Percentiles rank a stretch among this genome's conserved stretches.
phyloP scores from a whole-genome alignment of 2,797 vertebrate genomes.

The Characodon lateralis region DNA sequence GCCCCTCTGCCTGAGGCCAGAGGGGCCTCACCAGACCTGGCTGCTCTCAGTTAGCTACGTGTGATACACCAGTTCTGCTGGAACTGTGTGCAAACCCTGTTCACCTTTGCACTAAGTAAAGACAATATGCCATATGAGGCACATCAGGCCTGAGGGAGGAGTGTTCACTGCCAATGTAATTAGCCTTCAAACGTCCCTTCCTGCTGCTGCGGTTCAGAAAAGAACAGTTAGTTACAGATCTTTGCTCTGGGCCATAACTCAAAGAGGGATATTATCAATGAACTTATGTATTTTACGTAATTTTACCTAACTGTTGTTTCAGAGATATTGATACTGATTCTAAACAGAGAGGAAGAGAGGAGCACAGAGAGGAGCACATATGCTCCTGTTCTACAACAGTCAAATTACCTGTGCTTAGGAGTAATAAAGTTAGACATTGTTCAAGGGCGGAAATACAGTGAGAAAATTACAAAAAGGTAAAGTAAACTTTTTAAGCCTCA shows the following conservation, averaged over 20 bases:
- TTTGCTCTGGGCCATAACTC: not conserved
- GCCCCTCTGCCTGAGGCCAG: not conserved
- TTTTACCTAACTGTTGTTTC: not conserved
- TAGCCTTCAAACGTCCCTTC: conserved; percentile 6
- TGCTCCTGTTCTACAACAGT: not conserved
- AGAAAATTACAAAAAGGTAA: not conserved
- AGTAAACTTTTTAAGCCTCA: too few species aligned
- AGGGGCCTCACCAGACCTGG: not conserved
- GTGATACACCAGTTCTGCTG: conserved; percentile 13
- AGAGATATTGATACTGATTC: not conserved
- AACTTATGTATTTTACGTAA: not conserved
- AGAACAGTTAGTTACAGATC: not conserved
- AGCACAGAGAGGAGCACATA: not conserved
- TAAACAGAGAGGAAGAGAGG: not conserved
- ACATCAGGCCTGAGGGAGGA: not conserved
- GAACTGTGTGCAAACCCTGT: conserved; percentile 24
- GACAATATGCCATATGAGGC: conserved; percentile 24
- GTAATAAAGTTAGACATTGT: not conserved
- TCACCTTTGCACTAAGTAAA: conserved; percentile 31
- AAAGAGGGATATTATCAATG: not conserved
- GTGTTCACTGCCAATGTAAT: conserved; percentile 2
- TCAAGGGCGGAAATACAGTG: not conserved
- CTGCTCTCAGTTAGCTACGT: conserved; percentile 15
- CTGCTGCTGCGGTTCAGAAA: conserved; percentile 3
- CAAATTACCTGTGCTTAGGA: not conserved